Conservation (phyloP, 2,113 vertebrate species). For the Neotoma lepida region DNA sequence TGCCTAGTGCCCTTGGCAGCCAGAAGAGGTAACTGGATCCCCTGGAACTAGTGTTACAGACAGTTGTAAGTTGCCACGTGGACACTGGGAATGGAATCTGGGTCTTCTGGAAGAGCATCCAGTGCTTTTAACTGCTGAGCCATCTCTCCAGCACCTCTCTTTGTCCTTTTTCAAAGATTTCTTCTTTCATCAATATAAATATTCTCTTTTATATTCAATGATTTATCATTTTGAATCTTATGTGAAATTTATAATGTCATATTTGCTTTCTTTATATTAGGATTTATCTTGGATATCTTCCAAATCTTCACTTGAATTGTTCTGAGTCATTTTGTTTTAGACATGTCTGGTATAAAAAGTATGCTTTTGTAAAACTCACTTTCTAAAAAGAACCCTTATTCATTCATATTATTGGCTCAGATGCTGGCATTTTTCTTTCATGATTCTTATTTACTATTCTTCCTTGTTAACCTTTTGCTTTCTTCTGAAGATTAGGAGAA, state of each 20-base stretch:
- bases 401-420: not conserved
- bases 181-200: not conserved
- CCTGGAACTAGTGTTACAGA: not conserved
- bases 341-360: not conserved
- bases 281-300: not conserved
- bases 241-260: not conserved
- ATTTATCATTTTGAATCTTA: not conserved
- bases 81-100: not conserved
- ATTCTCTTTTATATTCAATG: not conserved
- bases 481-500: not conserved
- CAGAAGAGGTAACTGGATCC: not conserved
- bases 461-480: not conserved
- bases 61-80: not conserved
- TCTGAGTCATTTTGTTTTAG: constrained; percentile 25
- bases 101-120: not conserved
- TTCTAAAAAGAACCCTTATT: not conserved
- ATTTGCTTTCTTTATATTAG: constrained; percentile 15
- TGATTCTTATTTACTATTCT: not conserved
- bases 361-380: not conserved
- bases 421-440: constrained; percentile 11
- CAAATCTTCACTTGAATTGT: constrained; percentile 24
- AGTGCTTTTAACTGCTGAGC: not conserved
- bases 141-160: not conserved
- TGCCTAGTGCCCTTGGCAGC: not conserved
- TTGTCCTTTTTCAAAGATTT: not conserved